phyloP scores from a whole-genome alignment of 2,888 invertebrate genomes.

The Calliopum simillimum region DNA sequence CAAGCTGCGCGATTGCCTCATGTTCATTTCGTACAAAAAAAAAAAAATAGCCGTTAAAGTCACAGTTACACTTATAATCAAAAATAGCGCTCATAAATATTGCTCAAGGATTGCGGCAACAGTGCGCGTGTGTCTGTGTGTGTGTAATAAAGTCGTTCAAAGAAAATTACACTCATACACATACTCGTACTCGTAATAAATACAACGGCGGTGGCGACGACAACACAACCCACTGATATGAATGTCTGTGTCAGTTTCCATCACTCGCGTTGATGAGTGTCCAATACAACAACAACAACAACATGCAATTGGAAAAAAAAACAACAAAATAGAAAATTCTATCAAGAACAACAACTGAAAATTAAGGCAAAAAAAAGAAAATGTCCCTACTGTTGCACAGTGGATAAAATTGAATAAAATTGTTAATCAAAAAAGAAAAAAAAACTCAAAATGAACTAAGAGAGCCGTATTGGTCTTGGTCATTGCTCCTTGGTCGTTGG shows the following conservation, averaged over 20 bases:
- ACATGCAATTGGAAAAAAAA: conserved; percentile 3
- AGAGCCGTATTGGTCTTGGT: too few species aligned
- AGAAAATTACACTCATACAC: conserved; percentile 30
- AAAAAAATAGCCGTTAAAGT: conserved; percentile 26
- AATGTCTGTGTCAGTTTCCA: conserved; percentile 3
- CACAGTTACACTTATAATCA: conserved; percentile 43
- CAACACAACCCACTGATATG: background rate
- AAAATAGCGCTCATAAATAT: conserved; percentile 46
- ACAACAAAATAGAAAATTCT: conserved; percentile 5
- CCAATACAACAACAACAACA: background rate
- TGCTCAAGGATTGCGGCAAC: conserved; percentile 36
- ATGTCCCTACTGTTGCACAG: too few species aligned
- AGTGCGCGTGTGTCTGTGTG: background rate
- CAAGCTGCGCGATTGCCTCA: conserved; percentile 11
- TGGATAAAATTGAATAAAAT: too few species aligned
- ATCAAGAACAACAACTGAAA: conserved; percentile 12
- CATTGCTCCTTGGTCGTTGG: too few species aligned
- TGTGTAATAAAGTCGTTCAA: conserved; percentile 23
- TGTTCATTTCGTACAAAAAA: conserved; percentile 21
- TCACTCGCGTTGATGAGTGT: conserved; percentile 22
- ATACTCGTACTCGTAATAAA: background rate
- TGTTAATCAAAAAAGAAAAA: too few species aligned
- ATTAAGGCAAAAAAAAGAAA: background rate
- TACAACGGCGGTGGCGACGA: background rate
- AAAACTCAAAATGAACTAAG: too few species aligned